phyloP scores from a whole-genome alignment of 2,113 vertebrate genomes.

The Orycteropus afer region DNA sequence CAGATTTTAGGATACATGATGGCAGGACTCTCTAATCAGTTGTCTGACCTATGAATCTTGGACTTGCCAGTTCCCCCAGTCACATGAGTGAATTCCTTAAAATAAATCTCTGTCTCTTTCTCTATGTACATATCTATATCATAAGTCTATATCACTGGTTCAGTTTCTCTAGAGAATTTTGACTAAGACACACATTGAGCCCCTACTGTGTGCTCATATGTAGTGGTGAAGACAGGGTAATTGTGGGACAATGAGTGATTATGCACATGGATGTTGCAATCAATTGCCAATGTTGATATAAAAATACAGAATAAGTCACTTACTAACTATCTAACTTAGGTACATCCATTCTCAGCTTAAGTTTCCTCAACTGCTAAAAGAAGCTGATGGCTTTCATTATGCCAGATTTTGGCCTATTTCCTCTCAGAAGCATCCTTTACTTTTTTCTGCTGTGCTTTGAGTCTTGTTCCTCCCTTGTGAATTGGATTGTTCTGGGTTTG shows the following conservation, averaged over 20 bases:
- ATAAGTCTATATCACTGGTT: too few relatives aligned
- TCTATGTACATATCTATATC: too few relatives aligned
- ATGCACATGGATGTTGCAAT: background rate
- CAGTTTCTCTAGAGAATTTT: background rate
- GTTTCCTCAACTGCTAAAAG: background rate
- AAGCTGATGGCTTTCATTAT: background rate
- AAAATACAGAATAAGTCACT: background rate
- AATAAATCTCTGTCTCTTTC: too few relatives aligned
- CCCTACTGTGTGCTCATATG: background rate
- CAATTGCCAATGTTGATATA: background rate
- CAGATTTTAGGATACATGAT: too few relatives aligned
- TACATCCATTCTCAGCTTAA: background rate
- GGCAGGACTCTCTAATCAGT: too few relatives aligned
- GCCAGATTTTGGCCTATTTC: background rate
- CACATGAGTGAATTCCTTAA: too few relatives aligned
- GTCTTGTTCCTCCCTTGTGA: background rate
- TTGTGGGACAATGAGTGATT: background rate
- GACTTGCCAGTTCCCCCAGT: too few relatives aligned
- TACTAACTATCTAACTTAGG: background rate
- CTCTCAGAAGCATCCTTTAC: background rate
- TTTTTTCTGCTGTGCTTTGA: background rate
- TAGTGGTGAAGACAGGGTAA: background rate
- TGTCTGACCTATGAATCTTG: too few relatives aligned
- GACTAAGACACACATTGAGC: background rate
- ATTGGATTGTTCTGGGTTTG: background rate